Evolutionary conservation across 2,888 invertebrate species (phyloP), one percentile per base, ranked within the genome.

Genomic region (Trichacis sp.): DNA sequence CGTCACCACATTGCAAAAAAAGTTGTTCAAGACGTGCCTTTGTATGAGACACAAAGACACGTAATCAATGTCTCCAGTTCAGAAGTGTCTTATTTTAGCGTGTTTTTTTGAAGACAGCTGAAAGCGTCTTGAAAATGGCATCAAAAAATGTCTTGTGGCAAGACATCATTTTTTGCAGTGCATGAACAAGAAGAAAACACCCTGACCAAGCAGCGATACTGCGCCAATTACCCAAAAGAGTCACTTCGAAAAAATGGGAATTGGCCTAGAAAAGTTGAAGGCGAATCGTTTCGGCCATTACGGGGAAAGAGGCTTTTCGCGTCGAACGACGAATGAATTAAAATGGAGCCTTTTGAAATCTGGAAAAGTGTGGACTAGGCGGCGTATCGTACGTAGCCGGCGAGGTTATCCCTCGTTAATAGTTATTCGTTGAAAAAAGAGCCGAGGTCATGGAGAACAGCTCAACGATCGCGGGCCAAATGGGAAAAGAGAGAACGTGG

Each of bases 401-500:
- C 53, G 58, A 54, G 53, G 65, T 65, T 61, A 65, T 61, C 64
- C 54, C 53, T 57, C 65, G 61, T 60, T 65, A 65, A 65, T 52
- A 33, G 57, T 61, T 65, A 61, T 61, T 43, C 52, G 52, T 49
- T 43, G 51, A 60, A 56, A 56, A 59, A 64, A 17, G 48, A n/a
- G 33, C 36, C 12, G 56, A 30, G 43, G 15, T 38, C 42, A 33
- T 38, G 30, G 49, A 45, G 36, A 38, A 47, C 24, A 46, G 12
- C 24, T 24, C 18, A 49, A 36, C 38, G 49, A 38, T 53, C 19
- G 47, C 33, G 43, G 17, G 20, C 33, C 43, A 46, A 60, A 61
- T 49, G 53, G 45, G 49, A 42, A 42, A 46, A 49, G 53, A 20
- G 53, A 53, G 56, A 58, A 51, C 46, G 43, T 42, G 65, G 60